A percentile compares a stretch with the other conserved stretches of the same genome.
These are phyloP conservation scores for Boloria selene DNA, from an alignment of 2,888 invertebrate species.

Conservation along the genomic window DNA sequence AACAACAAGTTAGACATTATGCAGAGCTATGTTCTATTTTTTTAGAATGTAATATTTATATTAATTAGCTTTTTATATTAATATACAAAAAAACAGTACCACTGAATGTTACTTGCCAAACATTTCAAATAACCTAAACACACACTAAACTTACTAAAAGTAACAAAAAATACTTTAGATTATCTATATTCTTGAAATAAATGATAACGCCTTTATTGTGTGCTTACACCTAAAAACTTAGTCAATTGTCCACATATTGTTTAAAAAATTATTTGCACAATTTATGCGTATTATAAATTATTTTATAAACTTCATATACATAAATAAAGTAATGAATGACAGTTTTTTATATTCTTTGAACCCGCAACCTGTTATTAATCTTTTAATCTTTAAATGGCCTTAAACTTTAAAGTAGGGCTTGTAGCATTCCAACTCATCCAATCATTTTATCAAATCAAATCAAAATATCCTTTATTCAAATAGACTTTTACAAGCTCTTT, in stretches of 20 bases:
- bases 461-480: no score
- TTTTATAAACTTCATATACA: constrained; percentile 34
- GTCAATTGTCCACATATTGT: constrained; percentile 11
- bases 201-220: constrained; percentile 9
- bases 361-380: not conserved
- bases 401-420: no score
- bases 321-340: constrained; percentile 37
- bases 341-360: constrained; percentile 20
- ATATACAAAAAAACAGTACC: constrained; percentile 7
- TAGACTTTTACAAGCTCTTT: no score
- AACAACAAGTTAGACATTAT: no score
- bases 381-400: no score
- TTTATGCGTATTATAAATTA: constrained; percentile 31
- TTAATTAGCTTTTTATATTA: constrained; percentile 13
- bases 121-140: not conserved
- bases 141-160: no score
- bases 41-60: constrained; percentile 1
- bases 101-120: constrained; percentile 13
- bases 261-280: constrained; percentile 34
- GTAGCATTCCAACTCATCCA: no score
- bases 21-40: not conserved
- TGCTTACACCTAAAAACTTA: not conserved
- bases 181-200: not conserved
- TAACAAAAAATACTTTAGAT: not conserved
- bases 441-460: no score